These are phyloP conservation scores for Scomber japonicus DNA, from an alignment of 2,113 vertebrate genomes.

Conservation along the genomic window DNA sequence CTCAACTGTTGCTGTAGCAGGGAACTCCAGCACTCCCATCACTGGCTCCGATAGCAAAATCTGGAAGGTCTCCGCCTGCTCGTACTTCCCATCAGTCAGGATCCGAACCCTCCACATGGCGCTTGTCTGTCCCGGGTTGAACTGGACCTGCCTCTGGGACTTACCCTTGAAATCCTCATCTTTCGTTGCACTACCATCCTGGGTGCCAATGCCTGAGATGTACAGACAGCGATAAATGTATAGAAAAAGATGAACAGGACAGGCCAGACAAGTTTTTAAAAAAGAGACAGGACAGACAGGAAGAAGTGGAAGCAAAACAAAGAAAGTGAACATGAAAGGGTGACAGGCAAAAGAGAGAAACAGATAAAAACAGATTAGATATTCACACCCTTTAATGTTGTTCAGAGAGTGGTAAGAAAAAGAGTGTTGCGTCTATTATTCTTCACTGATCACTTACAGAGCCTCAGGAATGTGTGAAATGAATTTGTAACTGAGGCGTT, in stretches of 20 bases:
- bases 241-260: not conserved
- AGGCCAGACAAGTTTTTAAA: not conserved
- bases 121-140: slow-evolving; percentile 93
- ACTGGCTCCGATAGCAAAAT: slow-evolving; percentile 93
- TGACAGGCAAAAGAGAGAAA: slow-evolving; percentile 50
- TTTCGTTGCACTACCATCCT: slow-evolving; percentile 90
- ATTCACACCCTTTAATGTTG: slow-evolving; percentile 69
- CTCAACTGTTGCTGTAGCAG: slow-evolving; percentile 88
- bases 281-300: slow-evolving; percentile 6
- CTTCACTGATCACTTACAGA: slow-evolving; percentile 59
- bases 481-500: slow-evolving; percentile 71
- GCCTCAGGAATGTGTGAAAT: slow-evolving; percentile 70
- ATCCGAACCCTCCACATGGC: slow-evolving; percentile 90
- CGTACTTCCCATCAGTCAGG: slow-evolving; percentile 88
- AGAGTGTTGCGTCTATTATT: slow-evolving; percentile 50
- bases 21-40: slow-evolving; percentile 91
- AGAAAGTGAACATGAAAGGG: slow-evolving; percentile 37
- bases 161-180: slow-evolving; percentile 93
- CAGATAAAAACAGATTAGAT: slow-evolving; percentile 65
- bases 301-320: slow-evolving; percentile 10
- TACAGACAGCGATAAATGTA: not conserved
- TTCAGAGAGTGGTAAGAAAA: slow-evolving; percentile 62
- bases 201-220: slow-evolving; percentile 89
- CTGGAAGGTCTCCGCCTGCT: slow-evolving; percentile 92
- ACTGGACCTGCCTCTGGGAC: slow-evolving; percentile 94